These are phyloP conservation scores for Halictus rubicundus DNA, from an alignment of 1,140 invertebrate genomes.

Conservation along the genomic window DNA sequence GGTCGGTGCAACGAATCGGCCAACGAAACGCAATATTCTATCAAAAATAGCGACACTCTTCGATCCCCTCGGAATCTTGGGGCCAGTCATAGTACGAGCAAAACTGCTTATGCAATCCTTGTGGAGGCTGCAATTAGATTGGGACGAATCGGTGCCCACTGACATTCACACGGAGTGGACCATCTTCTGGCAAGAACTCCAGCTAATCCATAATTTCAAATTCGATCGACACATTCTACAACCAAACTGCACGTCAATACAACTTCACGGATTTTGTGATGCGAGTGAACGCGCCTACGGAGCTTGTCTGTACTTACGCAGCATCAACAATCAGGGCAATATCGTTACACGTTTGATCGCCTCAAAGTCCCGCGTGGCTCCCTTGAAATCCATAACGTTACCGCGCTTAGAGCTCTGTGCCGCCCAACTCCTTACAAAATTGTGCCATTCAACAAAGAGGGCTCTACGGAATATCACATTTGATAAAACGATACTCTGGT, in stretches of 20 bases:
- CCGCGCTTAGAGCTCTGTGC: neutral
- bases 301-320: neutral
- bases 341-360: neutral
- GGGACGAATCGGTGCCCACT: neutral
- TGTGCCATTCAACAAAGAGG: neutral
- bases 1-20: neutral
- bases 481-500: conserved; percentile 39
- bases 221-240: neutral
- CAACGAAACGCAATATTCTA: neutral
- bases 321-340: too few species aligned
- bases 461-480: neutral
- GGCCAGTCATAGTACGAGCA: neutral
- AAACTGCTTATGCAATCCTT: neutral
- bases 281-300: neutral
- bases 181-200: neutral
- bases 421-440: neutral
- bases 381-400: neutral
- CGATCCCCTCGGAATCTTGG: neutral
- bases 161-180: neutral
- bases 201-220: neutral
- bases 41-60: neutral
- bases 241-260: fast-evolving
- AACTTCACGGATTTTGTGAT: neutral
- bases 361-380: neutral
- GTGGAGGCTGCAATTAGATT: neutral